Base-by-base conservation (phyloP, 2,888 invertebrate genomes). In the Drosophila mettleri region DNA sequence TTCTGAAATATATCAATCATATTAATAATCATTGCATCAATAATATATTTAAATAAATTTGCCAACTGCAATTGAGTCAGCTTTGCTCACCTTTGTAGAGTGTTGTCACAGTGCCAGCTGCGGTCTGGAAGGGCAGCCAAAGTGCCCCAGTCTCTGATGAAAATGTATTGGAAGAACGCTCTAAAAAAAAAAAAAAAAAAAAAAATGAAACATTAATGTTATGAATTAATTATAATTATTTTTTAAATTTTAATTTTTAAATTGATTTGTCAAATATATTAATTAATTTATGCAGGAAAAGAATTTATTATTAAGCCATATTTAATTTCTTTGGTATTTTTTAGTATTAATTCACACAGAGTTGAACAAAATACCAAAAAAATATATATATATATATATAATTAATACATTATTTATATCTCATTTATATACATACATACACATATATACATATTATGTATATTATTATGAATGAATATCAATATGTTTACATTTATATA, bases 111-210 rank as follows among this genome's bases (percentile, higher is more conserved):
- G 95, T 95, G 64, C 95, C 95, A 82, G 96, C 96, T 85, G 96
- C 96, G 84, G 95, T 95, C 92, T 96, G 96, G 92, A 96, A 96
- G 82, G 96, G 95, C 90, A 95, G 91, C 96, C 96, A 96, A 67
- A 95, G 92, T 69, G 95, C 94, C 70, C 94, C 94, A 78, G 95
- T 94, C 83, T 93, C 93, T 46, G 93, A 92, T 46, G 68, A 61
- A 78, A 79, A 91, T 60, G 78, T 79, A 73, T 93, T 92, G 70
- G 85, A 91, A 57, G 94, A 93, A 77, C 95, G 94, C 93, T 95
- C 95, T 95, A 91, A 12, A 78, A 92, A 92, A 3, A 3, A 7
- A 10, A 29, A 85, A 78, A 85, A 82, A 86, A 77, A 86, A 12
- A 3, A 12, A 20, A 18, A 4, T n/a, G 2, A 57, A 39, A 27